Evolutionary conservation across 2,797 vertebrate genomes (phyloP).

Genomic region (Diplodus puntazzo): DNA sequence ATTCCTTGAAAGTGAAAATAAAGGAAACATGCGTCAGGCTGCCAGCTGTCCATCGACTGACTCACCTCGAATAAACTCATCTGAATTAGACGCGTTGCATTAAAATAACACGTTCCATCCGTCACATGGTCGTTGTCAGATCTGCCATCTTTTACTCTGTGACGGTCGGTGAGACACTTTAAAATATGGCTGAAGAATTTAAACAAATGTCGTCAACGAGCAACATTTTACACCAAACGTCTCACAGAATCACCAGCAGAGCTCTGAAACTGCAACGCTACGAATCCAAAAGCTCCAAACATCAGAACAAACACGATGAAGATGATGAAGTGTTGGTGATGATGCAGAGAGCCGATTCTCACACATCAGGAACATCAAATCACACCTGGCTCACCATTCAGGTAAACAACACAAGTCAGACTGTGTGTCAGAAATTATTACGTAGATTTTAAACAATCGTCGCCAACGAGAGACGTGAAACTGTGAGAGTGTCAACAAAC

Average conservation of each 20-base stretch:
- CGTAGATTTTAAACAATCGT: too few species aligned
- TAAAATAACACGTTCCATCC: too few species aligned
- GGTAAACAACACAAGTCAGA: neutral
- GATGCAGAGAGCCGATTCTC: neutral
- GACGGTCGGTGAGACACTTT: too few species aligned
- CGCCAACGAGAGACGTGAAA: too few species aligned
- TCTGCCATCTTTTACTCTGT: too few species aligned
- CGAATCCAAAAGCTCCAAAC: neutral
- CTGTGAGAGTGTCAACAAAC: too few species aligned
- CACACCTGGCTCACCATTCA: neutral
- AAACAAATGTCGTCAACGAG: neutral
- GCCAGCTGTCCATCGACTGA: constrained; percentile 42
- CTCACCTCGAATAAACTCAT: neutral
- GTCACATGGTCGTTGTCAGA: too few species aligned
- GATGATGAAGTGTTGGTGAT: neutral
- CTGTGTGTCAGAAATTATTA: neutral
- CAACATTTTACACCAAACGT: neutral
- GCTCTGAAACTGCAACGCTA: neutral
- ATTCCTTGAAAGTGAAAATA: constrained; percentile 16
- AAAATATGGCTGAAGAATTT: too few species aligned
- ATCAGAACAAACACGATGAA: neutral
- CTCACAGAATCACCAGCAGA: too few species aligned
- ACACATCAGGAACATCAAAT: neutral
- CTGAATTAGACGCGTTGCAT: neutral
- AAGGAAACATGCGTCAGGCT: constrained; percentile 56